phyloP scores from a whole-genome alignment of 2,797 vertebrate species.

The Coluber constrictor region DNA sequence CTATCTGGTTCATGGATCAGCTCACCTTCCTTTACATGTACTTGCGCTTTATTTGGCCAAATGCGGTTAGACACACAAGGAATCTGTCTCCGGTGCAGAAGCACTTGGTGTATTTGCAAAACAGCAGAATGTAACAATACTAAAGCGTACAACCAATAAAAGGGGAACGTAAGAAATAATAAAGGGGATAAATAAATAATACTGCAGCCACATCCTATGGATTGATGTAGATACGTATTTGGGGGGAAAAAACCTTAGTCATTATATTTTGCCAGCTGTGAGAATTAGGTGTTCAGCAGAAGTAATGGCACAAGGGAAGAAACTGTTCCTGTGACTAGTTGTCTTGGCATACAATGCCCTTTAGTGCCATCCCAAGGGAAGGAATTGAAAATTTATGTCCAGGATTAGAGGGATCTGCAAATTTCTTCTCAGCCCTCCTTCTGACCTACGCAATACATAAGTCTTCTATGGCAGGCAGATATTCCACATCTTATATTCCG shows the following conservation, averaged over 20 bases:
- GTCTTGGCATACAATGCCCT: background rate
- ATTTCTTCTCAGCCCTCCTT: background rate
- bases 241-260: no score
- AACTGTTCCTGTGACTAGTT: background rate
- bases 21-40: background rate
- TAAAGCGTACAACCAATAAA: background rate
- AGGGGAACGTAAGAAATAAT: background rate
- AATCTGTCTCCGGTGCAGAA: background rate
- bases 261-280: background rate
- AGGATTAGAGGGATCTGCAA: background rate
- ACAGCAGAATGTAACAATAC: background rate
- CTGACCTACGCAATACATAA: background rate
- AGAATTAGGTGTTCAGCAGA: background rate
- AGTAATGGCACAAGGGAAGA: background rate
- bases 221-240: background rate
- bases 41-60: background rate
- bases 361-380: background rate
- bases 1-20: background rate
- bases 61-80: background rate
- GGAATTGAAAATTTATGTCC: background rate
- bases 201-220: background rate
- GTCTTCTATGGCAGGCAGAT: background rate
- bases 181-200: background rate
- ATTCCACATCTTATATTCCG: background rate
- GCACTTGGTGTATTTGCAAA: background rate